These are phyloP conservation scores for Neoascia interrupta DNA, from an alignment of 2,888 invertebrate genomes.

Conservation along the genomic window DNA sequence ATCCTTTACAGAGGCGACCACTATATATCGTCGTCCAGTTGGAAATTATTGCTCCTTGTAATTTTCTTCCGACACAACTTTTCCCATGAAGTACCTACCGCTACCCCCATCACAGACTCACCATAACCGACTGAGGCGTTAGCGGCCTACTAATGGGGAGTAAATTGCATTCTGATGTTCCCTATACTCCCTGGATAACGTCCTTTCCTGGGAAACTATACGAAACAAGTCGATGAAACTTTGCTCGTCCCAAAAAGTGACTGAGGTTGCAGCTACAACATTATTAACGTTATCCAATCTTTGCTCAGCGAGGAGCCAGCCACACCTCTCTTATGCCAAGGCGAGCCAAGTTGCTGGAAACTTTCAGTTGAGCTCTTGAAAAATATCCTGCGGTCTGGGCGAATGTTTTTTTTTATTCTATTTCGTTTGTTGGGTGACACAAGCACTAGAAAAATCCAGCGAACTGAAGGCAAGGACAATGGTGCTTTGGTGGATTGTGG, in stretches of 20 bases:
- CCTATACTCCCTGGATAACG: conserved; percentile 7
- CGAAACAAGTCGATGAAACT: conserved; percentile 30
- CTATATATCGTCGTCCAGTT: too few species aligned
- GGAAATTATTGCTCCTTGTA: conserved; percentile 64
- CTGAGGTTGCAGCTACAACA: conserved; percentile 66
- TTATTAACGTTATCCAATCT: conserved; percentile 55
- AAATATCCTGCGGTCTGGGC: conserved; percentile 58
- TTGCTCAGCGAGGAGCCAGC: not conserved
- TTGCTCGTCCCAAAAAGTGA: conserved; percentile 49
- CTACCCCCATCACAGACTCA: not conserved
- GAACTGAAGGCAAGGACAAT: conserved; percentile 8
- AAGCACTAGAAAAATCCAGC: conserved; percentile 38
- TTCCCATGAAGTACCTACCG: conserved; percentile 55
- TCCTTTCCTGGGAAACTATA: not conserved
- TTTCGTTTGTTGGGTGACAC: conserved; percentile 44
- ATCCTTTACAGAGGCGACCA: too few species aligned
- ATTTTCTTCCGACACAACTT: conserved; percentile 53
- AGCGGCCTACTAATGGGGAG: conserved; percentile 64
- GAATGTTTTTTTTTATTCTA: too few species aligned
- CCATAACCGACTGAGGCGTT: conserved; percentile 40
- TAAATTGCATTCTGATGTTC: conserved; percentile 64
- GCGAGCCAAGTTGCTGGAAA: too few species aligned
- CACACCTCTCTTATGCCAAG: too few species aligned
- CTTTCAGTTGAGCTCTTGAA: conserved; percentile 53
- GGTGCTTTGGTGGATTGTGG: not conserved